Conservation (phyloP, 2,113 vertebrate genomes). For the Romanogobio albipinnatus region DNA sequence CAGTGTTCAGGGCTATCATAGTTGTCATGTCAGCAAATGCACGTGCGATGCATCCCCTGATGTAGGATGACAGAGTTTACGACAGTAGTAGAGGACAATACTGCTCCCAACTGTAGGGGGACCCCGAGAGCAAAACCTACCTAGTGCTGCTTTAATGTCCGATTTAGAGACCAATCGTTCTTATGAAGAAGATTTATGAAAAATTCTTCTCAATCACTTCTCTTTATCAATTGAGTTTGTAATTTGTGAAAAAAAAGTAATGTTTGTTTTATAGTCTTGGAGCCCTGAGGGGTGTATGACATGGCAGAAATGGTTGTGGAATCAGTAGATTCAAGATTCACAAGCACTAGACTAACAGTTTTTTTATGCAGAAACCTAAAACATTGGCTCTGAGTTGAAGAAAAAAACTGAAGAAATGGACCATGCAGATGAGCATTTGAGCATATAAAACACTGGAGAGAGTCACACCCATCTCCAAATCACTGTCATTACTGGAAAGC, state of each 20-base stretch:
- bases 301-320: background rate
- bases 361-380: background rate
- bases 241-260: background rate
- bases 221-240: background rate
- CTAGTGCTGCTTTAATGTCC: too few relatives aligned
- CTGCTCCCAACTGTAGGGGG: too few relatives aligned
- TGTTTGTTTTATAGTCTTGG: background rate
- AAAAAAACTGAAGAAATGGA: background rate
- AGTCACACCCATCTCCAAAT: constrained; percentile 17
- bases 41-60: too few relatives aligned
- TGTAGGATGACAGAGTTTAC: too few relatives aligned
- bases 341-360: background rate
- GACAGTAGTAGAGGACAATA: too few relatives aligned
- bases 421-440: background rate
- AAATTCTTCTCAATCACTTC: background rate
- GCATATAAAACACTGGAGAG: background rate
- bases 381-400: background rate
- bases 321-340: background rate
- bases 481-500: constrained; percentile 7
- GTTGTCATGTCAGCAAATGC: too few relatives aligned
- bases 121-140: too few relatives aligned
- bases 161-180: background rate
- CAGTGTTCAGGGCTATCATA: too few relatives aligned
- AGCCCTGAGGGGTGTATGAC: background rate
- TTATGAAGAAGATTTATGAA: background rate